Conservation (phyloP, 2,888 invertebrate species). For the Parelbella ahira region DNA sequence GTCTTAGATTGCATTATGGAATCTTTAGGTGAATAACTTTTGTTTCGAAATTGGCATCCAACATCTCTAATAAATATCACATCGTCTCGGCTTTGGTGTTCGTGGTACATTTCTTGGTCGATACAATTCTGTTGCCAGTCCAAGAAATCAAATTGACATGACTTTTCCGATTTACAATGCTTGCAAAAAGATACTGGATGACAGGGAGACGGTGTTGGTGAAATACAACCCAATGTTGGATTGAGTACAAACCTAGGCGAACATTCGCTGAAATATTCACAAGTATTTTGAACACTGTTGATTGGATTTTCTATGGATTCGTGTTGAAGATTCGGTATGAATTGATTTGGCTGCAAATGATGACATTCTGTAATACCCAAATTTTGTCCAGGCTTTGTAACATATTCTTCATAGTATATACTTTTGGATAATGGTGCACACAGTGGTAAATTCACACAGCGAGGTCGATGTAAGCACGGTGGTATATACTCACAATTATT, state of each 20-base stretch:
- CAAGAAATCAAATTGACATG: slow-evolving; percentile 53
- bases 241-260: slow-evolving; percentile 38
- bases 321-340: slow-evolving; percentile 43
- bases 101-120: slow-evolving; percentile 10
- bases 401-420: slow-evolving; percentile 46
- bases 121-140: slow-evolving; percentile 34
- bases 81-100: slow-evolving; percentile 41
- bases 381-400: slow-evolving; percentile 38
- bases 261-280: slow-evolving; percentile 40
- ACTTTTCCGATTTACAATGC: slow-evolving; percentile 48
- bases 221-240: slow-evolving; percentile 37
- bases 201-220: slow-evolving; percentile 38
- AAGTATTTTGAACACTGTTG: slow-evolving; percentile 43
- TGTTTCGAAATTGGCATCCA: slow-evolving; percentile 63
- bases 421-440: slow-evolving; percentile 59
- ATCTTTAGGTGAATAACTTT: slow-evolving; percentile 38
- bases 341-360: slow-evolving; percentile 42
- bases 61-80: slow-evolving; percentile 67
- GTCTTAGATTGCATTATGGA: slow-evolving; percentile 41
- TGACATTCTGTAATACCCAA: slow-evolving; percentile 38
- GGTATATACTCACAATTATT: slow-evolving; percentile 65
- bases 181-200: slow-evolving; percentile 35
- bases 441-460: slow-evolving; percentile 65
- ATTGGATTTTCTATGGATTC: slow-evolving; percentile 40
- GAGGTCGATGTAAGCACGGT: slow-evolving; percentile 63